Evolutionary conservation across 2,113 vertebrate genomes (phyloP).

Genomic region (Thamnaconus septentrionalis): DNA sequence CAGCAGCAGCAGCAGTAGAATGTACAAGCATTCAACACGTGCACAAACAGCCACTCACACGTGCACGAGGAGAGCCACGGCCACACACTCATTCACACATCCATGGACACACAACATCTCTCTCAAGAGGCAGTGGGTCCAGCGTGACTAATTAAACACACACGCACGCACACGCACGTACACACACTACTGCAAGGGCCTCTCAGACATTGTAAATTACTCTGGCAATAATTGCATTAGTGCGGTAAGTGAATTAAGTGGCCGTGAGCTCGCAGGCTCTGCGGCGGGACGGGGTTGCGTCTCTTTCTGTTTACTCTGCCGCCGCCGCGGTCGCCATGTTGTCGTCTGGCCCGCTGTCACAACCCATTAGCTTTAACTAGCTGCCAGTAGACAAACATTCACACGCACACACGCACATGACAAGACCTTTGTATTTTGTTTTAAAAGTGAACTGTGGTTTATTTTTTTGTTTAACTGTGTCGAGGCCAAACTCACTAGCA

Average conservation of each 20-base stretch:
- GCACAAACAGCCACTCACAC: conserved; percentile 3
- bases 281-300: conserved; percentile 22
- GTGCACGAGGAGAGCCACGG: background rate
- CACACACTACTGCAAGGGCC: conserved; percentile 14
- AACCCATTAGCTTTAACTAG: conserved; percentile 56
- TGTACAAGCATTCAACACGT: conserved; percentile 16
- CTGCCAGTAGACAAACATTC: conserved; percentile 15
- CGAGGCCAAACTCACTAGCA: conserved; percentile 43
- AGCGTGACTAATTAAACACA: conserved; percentile 46
- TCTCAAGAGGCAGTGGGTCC: conserved; percentile 38
- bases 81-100: conserved; percentile 13
- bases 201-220: conserved; percentile 64
- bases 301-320: conserved; percentile 36
- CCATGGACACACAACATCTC: conserved; percentile 32
- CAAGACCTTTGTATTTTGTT: conserved; percentile 17
- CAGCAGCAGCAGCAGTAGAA: conserved; percentile 38
- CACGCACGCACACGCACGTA: conserved; percentile 16
- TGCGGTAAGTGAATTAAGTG: conserved; percentile 69
- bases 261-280: conserved; percentile 43
- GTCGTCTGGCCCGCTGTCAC: conserved; percentile 56
- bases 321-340: conserved; percentile 36
- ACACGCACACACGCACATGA: conserved; percentile 6
- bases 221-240: conserved; percentile 69
- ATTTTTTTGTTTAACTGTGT: conserved; percentile 35
- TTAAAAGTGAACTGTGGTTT: background rate